These are phyloP conservation scores for Antheraea mylitta DNA, from an alignment of 1,140 invertebrate species.

Conservation along the genomic window DNA sequence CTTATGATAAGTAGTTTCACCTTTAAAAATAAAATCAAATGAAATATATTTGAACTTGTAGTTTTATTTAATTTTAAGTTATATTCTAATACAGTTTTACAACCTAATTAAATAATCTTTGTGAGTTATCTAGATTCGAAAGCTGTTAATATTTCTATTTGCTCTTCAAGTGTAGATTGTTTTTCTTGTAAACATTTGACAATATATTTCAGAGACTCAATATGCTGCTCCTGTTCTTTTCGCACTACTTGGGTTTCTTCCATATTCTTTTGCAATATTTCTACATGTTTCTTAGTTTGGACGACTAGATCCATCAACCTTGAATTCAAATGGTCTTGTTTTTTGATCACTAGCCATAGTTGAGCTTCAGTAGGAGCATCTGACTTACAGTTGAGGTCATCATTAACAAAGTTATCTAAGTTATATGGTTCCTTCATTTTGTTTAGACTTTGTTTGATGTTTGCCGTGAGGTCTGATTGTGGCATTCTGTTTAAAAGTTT, in stretches of 20 bases:
- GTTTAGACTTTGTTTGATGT: conserved; percentile 45
- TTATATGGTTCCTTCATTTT: conserved; percentile 50
- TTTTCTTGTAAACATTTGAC: conserved; percentile 70
- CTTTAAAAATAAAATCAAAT: conserved; percentile 3
- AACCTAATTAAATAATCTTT: background rate
- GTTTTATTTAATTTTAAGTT: background rate
- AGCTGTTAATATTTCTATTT: conserved; percentile 66
- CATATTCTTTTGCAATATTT: conserved; percentile 48
- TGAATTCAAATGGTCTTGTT: conserved; percentile 60
- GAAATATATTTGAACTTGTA: background rate
- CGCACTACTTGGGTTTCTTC: conserved; percentile 37
- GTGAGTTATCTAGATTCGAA: conserved; percentile 54
- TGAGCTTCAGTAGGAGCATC: conserved; percentile 48
- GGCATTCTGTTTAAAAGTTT: conserved; percentile 45
- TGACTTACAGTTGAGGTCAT: conserved; percentile 48
- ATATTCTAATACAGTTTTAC: background rate
- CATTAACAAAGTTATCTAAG: conserved; percentile 47
- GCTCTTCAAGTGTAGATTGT: conserved; percentile 66
- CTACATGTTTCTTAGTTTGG: conserved; percentile 53
- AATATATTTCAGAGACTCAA: conserved; percentile 62
- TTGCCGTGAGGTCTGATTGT: conserved; percentile 45
- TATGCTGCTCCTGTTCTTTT: conserved; percentile 47
- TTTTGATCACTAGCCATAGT: conserved; percentile 62
- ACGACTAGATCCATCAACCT: conserved; percentile 43
- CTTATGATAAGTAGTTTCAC: background rate